Conservation (phyloP, 2,888 invertebrate genomes). For the Apodemia zela region DNA sequence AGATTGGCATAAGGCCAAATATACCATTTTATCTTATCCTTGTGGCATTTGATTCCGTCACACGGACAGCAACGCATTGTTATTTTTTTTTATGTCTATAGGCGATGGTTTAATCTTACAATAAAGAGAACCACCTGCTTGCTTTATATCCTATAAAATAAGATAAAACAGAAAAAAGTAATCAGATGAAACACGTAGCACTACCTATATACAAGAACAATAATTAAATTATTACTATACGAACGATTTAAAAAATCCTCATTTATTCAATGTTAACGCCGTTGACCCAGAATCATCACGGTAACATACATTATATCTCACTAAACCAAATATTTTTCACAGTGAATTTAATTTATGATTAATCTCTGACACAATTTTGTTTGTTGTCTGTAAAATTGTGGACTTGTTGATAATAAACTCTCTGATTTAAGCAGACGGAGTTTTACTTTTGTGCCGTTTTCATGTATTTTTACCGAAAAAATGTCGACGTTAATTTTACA, state of each 20-base stretch:
- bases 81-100: too few relatives aligned
- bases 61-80: too few relatives aligned
- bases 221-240: background rate
- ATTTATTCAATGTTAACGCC: background rate
- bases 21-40: too few relatives aligned
- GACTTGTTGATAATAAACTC: conserved; percentile 13
- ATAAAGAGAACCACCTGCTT: too few relatives aligned
- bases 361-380: conserved; percentile 12
- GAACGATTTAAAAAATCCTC: background rate
- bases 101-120: too few relatives aligned
- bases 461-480: background rate
- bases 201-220: background rate
- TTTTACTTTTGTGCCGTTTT: conserved; percentile 1
- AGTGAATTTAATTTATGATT: conserved; percentile 7
- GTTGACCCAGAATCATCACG: conserved; percentile 9
- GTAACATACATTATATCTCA: background rate
- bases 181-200: too few relatives aligned
- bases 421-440: conserved; percentile 11
- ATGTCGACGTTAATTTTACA: background rate
- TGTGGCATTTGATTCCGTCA: too few relatives aligned
- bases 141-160: too few relatives aligned
- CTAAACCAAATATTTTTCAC: conserved; percentile 3
- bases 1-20: too few relatives aligned
- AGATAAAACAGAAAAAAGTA: too few relatives aligned
- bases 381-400: conserved; percentile 14